Base-by-base conservation (phyloP, 2,113 vertebrate genomes). In the Anguilla rostrata region DNA sequence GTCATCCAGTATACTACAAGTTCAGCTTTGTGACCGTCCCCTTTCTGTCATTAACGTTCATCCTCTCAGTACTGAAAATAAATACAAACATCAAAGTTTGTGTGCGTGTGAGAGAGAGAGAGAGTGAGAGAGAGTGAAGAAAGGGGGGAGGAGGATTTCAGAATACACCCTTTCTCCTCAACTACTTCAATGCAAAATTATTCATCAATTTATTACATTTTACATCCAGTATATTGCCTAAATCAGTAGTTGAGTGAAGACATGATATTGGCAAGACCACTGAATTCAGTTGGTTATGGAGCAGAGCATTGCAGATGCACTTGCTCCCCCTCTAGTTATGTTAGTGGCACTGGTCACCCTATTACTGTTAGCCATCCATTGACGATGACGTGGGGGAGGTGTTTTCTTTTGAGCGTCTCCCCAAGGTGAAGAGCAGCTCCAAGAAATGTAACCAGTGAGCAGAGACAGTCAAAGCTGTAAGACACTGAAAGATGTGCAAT, bases 351-450 rank as follows among this genome's bases (percentile, higher is more conserved):
- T 95, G 0, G 96, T 97, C 94, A 95, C 94, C 89, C 84, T 88
- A 0, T 91, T 60, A 71, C 95, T 95, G 90, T 18, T 97, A 84
- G 85, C 90, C 94, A 94, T 91, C 26, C 94, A 96, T 90, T 29
- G 94, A 93, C 89, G 86, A 1, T 90, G 86, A 66, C 0, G 95
- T 95, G 91, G 92, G 95, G 63, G 93, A 96, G 75, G 90, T 90
- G 0, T 43, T 95, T 49, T 95, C 96, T 86, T 96, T 96, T 94
- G 94, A 94, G 92, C 92, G 92, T 5, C 83, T 96, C 39, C 96
- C 95, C 0, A 86, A 88, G 2, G 90, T 95, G 0, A 94, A 92
- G 0, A 95, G 95, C 86, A 94, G 91, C 89, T 78, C 92, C 63
- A 88, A 86, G n/a, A 96, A 0, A 94, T 94, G 0, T 86, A 95